Base-by-base conservation (phyloP, 2,113 vertebrate genomes). In the Nicator chloris region DNA sequence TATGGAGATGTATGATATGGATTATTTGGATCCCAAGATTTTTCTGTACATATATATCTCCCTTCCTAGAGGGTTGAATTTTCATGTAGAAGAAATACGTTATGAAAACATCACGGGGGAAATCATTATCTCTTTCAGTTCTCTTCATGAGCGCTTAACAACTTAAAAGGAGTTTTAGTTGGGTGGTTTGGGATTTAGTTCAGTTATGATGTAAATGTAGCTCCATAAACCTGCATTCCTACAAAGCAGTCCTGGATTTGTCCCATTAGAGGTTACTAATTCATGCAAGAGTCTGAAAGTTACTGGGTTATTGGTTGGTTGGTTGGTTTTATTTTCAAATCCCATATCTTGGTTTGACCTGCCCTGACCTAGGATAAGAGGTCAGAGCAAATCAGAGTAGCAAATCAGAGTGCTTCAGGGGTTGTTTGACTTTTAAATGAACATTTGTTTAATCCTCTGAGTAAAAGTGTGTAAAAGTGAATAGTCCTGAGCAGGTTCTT, bases 401-500 rank as follows among this genome's bases (percentile, higher is more conserved):
- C 57, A 83, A 89, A 73, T 75, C 89, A 91, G 60, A 53, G 50
- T 47, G 16, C 21, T 80, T 77, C 63, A 70, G 44, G 65, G 51
- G 26, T 86, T 96, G 88, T 82, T 96, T 97, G 85, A 86, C 86
- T 96, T 97, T 86, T 59, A 95, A 96, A 93, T 73, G 83, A 90
- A 86, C 77, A 91, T 91, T 97, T 93, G 94, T 88, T 95, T 88
- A 95, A 92, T 85, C 47, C 78, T 87, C 64, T 45, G 82, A 88
- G 93, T 88, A 96, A 96, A 96, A 97, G 95, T 95, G 92, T 93
- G 92, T 92, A 95, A 94, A 96, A 96, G 94, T 89, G 88, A 97
- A 92, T 92, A 96, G 26, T 76, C 15, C 33, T 83, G 57, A 66
- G 64, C 56, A 85, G 64, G 30, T 91, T 92, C 65, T 76, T 60